Base-by-base conservation (phyloP, 2,888 invertebrate genomes). In the Ditula angustiorana region DNA sequence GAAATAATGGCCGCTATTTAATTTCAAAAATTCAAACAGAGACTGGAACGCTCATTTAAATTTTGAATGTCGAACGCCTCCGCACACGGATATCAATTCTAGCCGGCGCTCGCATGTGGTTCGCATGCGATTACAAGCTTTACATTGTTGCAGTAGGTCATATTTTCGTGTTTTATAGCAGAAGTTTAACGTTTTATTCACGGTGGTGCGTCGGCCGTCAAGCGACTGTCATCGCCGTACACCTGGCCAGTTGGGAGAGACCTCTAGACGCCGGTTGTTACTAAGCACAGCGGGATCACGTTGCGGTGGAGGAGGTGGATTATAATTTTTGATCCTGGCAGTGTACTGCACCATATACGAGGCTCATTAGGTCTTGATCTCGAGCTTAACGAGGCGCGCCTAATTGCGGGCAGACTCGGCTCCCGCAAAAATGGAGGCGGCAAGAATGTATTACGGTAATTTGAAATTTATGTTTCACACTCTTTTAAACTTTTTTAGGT, bases 311-410 rank as follows among this genome's bases (percentile, higher is more conserved):
- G 67, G 63, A 24, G 71, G 56, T 68, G 80, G 81, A 86, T 85
- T 88, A 86, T 86, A 87, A 86, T 87, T 87, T 87, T 87, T 87
- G 86, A 87, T 87, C 85, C 86, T 84, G 77, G 72, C 79, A 85
- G 83, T 85, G 87, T 85, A 88, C 82, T 85, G 87, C 86, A 85
- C 83, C 88, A 85, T 88, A 86, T 85, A 86, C 85, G 84, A 86
- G 86, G 89, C 88, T 88, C 88, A 89, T 90, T 89, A 88, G 88
- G 82, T 88, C 87, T 85, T 85, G 87, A 88, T 88, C 88, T 83
- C 82, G 80, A 74, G 81, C 72, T 81, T 83, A 90, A 90, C 90
- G 90, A 88, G 86, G 77, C 89, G 86, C 71, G 73, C 75, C 86
- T 88, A 90, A 90, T 90, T 88, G 88, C 88, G 87, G 81, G 63